phyloP scores from a whole-genome alignment of 2,888 invertebrate species.

The Drosophila meridionalis region DNA sequence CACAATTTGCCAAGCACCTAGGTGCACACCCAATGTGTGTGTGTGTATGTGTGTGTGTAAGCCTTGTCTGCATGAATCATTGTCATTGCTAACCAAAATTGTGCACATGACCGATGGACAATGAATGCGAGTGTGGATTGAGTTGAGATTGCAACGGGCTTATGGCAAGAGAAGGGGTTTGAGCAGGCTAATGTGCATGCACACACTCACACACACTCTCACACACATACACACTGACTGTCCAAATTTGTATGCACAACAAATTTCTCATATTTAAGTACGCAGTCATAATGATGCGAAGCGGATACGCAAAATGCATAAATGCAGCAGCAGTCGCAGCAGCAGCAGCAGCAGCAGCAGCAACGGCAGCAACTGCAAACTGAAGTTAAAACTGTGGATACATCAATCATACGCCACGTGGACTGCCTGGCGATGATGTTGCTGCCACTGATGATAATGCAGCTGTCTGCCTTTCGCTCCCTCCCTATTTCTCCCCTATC shows the following conservation, averaged over 20 bases:
- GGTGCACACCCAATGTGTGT: slow-evolving; percentile 25
- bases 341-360: slow-evolving; percentile 16
- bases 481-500: slow-evolving; percentile 1
- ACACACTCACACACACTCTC: slow-evolving; percentile 22
- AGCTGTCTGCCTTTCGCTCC: slow-evolving; percentile 24
- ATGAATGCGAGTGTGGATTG: slow-evolving; percentile 25
- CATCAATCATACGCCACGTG: slow-evolving; percentile 79
- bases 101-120: slow-evolving; percentile 68
- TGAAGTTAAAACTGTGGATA: slow-evolving; percentile 51
- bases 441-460: slow-evolving; percentile 40
- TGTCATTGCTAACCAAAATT: slow-evolving; percentile 67
- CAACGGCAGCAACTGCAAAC: slow-evolving; percentile 22
- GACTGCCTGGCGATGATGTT: slow-evolving; percentile 58
- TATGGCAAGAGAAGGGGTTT: background rate
- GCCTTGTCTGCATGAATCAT: slow-evolving; percentile 67
- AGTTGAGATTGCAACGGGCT: slow-evolving; percentile 30
- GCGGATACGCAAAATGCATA: slow-evolving; percentile 77
- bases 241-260: slow-evolving; percentile 79
- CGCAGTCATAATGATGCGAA: slow-evolving; percentile 71
- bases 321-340: slow-evolving; percentile 67
- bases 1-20: slow-evolving; percentile 40
- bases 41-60: background rate
- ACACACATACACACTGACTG: slow-evolving; percentile 49
- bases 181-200: slow-evolving; percentile 66
- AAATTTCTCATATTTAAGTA: slow-evolving; percentile 80